phyloP scores from a whole-genome alignment of 2,797 vertebrate genomes.

The Brotula barbata region DNA sequence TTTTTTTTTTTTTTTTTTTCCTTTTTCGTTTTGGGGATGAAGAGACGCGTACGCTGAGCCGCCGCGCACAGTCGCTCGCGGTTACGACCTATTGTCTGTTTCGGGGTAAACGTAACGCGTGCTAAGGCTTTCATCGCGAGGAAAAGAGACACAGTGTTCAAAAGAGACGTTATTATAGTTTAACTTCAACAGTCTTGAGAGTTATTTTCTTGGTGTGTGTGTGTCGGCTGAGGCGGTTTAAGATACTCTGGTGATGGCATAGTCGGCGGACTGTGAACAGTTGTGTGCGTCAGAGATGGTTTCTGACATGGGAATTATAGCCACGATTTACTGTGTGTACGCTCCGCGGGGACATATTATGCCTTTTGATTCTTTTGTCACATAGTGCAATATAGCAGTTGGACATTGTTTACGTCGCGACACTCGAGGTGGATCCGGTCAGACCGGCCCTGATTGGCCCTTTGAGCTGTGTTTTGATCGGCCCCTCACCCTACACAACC shows the following conservation, averaged over 20 bases:
- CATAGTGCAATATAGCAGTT: no score
- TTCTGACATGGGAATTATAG: background rate
- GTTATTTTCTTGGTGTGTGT: constrained; percentile 54
- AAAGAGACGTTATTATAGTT: constrained; percentile 64
- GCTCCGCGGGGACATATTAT: constrained; percentile 13
- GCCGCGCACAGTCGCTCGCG: constrained; percentile 45
- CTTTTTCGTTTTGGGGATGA: no score
- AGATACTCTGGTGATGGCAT: constrained; percentile 36
- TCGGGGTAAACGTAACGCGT: constrained; percentile 49
- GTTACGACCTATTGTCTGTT: constrained; percentile 28
- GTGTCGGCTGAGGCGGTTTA: background rate
- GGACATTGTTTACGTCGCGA: no score
- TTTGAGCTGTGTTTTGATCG: no score
- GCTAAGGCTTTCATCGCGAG: constrained; percentile 70
- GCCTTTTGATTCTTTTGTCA: no score
- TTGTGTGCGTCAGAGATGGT: constrained; percentile 17
- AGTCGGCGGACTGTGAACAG: constrained; percentile 40
- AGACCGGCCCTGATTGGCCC: no score
- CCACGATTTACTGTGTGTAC: constrained; percentile 23
- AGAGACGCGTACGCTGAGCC: constrained; percentile 10
- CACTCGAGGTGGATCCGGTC: no score
- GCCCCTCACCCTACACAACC: no score
- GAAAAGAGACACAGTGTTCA: constrained; percentile 73
- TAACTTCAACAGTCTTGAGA: constrained; percentile 75
- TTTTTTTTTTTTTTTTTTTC: no score